A percentile compares a stretch with the other conserved stretches of the same genome.
Conservation (phyloP, 1,140 invertebrate species). For the Agrypnia vestita region DNA sequence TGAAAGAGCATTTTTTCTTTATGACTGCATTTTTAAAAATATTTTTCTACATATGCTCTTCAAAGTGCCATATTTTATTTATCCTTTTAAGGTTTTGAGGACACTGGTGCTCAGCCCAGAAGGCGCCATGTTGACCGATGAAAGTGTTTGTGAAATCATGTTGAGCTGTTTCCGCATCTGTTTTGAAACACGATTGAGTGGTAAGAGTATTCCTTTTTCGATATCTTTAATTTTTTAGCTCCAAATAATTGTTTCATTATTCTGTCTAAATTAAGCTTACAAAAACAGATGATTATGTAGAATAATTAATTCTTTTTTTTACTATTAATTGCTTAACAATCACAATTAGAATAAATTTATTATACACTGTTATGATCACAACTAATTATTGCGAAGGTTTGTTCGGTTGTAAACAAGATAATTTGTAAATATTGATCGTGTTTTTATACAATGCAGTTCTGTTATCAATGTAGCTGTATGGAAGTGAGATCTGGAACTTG, state of each 20-base stretch:
- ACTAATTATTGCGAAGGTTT: too few species aligned
- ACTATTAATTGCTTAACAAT: neutral
- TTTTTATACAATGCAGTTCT: too few species aligned
- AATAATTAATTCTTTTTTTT: neutral
- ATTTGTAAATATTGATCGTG: too few species aligned
- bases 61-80: neutral
- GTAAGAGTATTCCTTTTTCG: constrained; percentile 72
- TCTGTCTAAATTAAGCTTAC: too few species aligned
- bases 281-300: neutral
- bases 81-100: constrained; percentile 79
- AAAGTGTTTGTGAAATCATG: constrained; percentile 98
- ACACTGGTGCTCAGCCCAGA: constrained; percentile 91
- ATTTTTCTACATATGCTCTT: too few species aligned
- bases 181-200: constrained; percentile 94
- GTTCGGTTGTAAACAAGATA: too few species aligned
- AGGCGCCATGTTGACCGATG: constrained; percentile 92
- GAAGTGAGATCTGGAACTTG: too few species aligned
- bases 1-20: too few species aligned
- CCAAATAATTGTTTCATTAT: neutral
- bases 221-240: constrained; percentile 24
- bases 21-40: too few species aligned
- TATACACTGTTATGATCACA: too few species aligned
- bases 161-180: constrained; percentile 97
- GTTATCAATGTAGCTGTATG: too few species aligned
- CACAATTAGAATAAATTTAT: neutral